phyloP scores from a whole-genome alignment of 2,113 vertebrate species.

The Hippopotamus amphibius region DNA sequence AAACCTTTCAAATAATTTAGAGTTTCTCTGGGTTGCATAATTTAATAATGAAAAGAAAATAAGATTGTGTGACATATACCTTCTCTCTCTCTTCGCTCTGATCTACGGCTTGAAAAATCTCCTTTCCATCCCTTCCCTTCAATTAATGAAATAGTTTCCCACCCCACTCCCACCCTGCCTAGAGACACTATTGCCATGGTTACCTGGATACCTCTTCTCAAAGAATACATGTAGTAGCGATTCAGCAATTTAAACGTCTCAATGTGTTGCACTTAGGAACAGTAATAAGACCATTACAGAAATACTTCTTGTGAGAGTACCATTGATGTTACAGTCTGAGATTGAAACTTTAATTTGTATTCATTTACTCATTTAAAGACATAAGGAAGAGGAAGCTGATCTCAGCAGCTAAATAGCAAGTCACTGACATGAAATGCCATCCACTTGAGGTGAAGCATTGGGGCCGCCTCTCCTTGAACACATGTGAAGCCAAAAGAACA shows the following conservation, averaged over 20 bases:
- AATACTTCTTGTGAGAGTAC: slow-evolving; percentile 64
- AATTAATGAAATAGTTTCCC: slow-evolving; percentile 81
- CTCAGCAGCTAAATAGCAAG: slow-evolving; percentile 24
- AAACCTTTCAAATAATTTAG: slow-evolving; percentile 44
- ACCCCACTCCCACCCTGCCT: slow-evolving; percentile 74
- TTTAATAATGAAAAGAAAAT: slow-evolving; percentile 72
- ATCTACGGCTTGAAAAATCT: slow-evolving; percentile 73
- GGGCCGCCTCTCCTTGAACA: not conserved
- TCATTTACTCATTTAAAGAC: slow-evolving; percentile 68
- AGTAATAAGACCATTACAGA: slow-evolving; percentile 73
- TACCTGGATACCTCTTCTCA: slow-evolving; percentile 83
- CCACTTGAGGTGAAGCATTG: not conserved
- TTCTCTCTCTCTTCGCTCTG: not conserved
- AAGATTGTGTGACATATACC: slow-evolving; percentile 58
- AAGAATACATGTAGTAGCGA: slow-evolving; percentile 70
- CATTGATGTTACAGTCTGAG: slow-evolving; percentile 65
- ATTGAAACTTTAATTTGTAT: slow-evolving; percentile 72
- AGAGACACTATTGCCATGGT: slow-evolving; percentile 81
- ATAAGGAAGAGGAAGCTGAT: not conserved
- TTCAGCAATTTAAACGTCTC: slow-evolving; percentile 75
- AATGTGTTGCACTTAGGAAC: slow-evolving; percentile 66
- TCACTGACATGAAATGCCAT: not conserved
- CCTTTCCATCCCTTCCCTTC: slow-evolving; percentile 70
- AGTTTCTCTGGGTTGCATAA: slow-evolving; percentile 71
- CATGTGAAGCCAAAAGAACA: not conserved